Percentiles rank a stretch among this genome's conserved stretches.
phyloP scores from a whole-genome alignment of 2,888 invertebrate genomes.

The Agriopis leucophaearia region DNA sequence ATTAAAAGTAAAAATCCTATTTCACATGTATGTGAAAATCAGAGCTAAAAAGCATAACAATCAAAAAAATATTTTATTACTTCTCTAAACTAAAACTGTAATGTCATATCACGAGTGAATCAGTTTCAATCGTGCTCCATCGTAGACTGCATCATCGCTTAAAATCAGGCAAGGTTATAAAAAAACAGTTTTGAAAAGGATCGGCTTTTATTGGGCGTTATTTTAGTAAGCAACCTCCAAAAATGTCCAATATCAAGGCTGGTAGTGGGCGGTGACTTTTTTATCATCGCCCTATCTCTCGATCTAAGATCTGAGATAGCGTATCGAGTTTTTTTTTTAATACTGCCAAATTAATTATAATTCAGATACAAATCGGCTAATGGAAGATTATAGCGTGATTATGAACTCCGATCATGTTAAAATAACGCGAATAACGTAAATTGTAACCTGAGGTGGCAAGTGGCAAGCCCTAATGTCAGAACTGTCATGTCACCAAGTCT shows the following conservation, averaged over 20 bases:
- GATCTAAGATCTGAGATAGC: slow-evolving; percentile 19
- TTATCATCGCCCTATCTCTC: background rate
- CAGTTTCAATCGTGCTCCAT: too few relatives aligned
- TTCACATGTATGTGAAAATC: too few relatives aligned
- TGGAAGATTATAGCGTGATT: slow-evolving; percentile 16
- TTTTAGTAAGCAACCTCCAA: background rate
- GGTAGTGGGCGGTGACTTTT: background rate
- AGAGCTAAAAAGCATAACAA: too few relatives aligned
- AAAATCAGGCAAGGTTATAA: too few relatives aligned
- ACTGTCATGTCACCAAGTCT: too few relatives aligned
- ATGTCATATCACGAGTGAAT: too few relatives aligned
- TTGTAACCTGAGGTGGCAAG: background rate
- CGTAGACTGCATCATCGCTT: too few relatives aligned
- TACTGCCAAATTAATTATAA: slow-evolving; percentile 25
- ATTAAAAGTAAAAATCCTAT: too few relatives aligned
- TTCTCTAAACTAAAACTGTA: too few relatives aligned
- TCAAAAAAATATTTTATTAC: too few relatives aligned
- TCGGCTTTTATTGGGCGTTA: background rate
- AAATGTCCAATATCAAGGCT: slow-evolving; percentile 4
- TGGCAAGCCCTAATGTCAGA: background rate
- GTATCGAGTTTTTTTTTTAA: slow-evolving; percentile 24
- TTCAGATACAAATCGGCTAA: slow-evolving; percentile 22
- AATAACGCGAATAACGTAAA: background rate
- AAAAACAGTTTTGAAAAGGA: too few relatives aligned
- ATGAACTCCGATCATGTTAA: background rate